Evolutionary conservation across 92 coral and sea anemone genomes (phyloP).

Genomic region (Siderastrea siderea): DNA sequence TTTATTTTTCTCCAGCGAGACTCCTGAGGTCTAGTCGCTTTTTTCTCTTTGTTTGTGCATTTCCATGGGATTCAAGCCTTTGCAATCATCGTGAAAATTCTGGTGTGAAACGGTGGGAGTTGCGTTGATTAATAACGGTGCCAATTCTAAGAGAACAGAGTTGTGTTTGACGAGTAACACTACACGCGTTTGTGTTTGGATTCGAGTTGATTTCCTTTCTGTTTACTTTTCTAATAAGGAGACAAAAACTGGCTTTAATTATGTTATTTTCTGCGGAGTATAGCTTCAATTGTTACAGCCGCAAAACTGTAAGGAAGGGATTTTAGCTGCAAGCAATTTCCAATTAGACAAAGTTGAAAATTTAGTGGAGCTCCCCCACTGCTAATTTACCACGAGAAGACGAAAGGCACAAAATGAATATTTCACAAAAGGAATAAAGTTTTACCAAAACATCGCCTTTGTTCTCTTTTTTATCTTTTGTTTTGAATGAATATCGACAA

Average conservation of each 20-base stretch:
- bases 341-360: constrained; percentile 74
- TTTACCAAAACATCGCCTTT: constrained; percentile 39
- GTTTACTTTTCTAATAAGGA: constrained; percentile 84
- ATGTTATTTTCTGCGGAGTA: constrained; percentile 85
- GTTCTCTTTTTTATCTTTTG: constrained; percentile 35
- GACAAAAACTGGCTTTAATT: constrained; percentile 86
- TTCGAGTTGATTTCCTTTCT: constrained; percentile 75
- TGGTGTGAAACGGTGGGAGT: constrained; percentile 43
- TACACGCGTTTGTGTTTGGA: constrained; percentile 27
- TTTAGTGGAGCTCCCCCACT: constrained; percentile 31
- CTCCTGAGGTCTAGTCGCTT: not conserved
- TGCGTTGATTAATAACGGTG: not conserved
- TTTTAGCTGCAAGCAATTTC: constrained; percentile 76
- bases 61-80: constrained; percentile 56
- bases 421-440: constrained; percentile 37
- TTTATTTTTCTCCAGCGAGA: constrained; percentile 35
- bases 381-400: constrained; percentile 42
- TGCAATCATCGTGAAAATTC: constrained; percentile 28
- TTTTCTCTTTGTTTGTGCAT: constrained; percentile 22
- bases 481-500: constrained; percentile 35
- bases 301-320: constrained; percentile 64
- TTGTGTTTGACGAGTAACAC: constrained; percentile 34
- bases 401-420: constrained; percentile 35
- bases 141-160: constrained; percentile 10
- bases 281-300: constrained; percentile 78